phyloP scores from a whole-genome alignment of 2,888 invertebrate species.

The Chesias legatella region DNA sequence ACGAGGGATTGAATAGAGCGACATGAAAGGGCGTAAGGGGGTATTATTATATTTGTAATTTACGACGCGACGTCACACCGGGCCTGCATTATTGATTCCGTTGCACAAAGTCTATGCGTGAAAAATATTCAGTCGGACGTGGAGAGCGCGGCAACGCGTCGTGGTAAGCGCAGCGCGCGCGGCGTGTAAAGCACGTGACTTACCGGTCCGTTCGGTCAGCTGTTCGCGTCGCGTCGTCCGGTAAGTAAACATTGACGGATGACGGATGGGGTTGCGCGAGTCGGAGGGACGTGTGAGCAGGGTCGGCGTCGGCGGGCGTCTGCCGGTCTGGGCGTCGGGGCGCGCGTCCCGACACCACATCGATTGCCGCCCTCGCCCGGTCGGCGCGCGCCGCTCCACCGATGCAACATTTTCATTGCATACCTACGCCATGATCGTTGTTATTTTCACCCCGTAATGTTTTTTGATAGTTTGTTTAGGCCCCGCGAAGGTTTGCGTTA shows the following conservation, averaged over 20 bases:
- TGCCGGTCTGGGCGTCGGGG: conserved; percentile 82
- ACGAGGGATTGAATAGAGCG: conserved; percentile 60
- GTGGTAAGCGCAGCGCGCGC: conserved; percentile 29
- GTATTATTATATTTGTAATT: conserved; percentile 73
- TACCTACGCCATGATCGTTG: conserved; percentile 72
- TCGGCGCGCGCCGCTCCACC: conserved; percentile 71
- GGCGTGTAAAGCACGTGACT: conserved; percentile 68
- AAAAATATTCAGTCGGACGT: conserved; percentile 46
- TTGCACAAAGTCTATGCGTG: conserved; percentile 53
- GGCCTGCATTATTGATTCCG: conserved; percentile 61
- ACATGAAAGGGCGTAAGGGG: conserved; percentile 68
- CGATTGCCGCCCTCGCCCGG: conserved; percentile 74
- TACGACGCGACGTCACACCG: conserved; percentile 61
- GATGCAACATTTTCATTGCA: conserved; percentile 78
- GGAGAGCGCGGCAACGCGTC: conserved; percentile 25
- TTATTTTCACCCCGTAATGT: conserved; percentile 79
- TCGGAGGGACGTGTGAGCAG: conserved; percentile 62
- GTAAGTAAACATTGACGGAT: conserved; percentile 75
- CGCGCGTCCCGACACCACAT: conserved; percentile 78
- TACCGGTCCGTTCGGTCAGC: conserved; percentile 78
- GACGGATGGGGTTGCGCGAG: conserved; percentile 59
- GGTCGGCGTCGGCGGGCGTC: conserved; percentile 79
- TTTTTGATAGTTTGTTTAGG: conserved; percentile 75
- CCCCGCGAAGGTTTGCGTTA: conserved; percentile 42
- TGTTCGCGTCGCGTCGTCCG: conserved; percentile 73